Evolutionary conservation across 2,797 vertebrate genomes (phyloP), one percentile per base, ranked within the genome.

Genomic region (Epinephelus malabaricus): DNA sequence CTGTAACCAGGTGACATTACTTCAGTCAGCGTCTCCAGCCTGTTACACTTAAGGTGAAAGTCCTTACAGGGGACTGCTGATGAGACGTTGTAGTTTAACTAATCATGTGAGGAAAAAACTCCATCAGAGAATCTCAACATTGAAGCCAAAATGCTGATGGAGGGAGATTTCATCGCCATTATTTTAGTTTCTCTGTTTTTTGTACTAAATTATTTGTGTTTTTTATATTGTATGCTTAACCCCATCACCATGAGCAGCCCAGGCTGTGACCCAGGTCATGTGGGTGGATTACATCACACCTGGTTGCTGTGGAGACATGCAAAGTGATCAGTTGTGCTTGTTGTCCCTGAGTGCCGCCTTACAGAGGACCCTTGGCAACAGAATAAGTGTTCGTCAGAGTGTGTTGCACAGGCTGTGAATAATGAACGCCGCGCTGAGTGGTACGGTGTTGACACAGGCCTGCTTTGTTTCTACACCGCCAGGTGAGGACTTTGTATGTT

Each of bases 261-360:
- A 19, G 11, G 46, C 21, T 46, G 18, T 38, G 30, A 49, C 49
- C 73, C 49, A 56, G 62, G 67, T n/a, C 17, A 23, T 1, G 51
- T 40, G 17, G 80, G 51, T 56, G 67, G 63, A 51, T 89, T 73
- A 76, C 59, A 45, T 84, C 78, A 58, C 50, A 15, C 53, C 30
- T 23, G 75, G 92, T 93, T 88, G 74, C 92, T 54, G 76, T 68
- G 70, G 91, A 7, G 66, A 89, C 75, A 34, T 0, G 34, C 34
- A 0, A 82, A 82, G 80, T 90, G 85, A 87, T 43, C 40, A 87
- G 76, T 40, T 6, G 73, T 38, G 55, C 68, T 1, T 30, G 78
- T 73, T 64, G 69, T 62, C 59, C 59, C 10, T 1, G 60, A 78
- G 90, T 86, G 58, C 92, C 79, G 5, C 5, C 73, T 91, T 92